Evolutionary conservation across 1,140 invertebrate species (phyloP).

Genomic region (Psix sp.): DNA sequence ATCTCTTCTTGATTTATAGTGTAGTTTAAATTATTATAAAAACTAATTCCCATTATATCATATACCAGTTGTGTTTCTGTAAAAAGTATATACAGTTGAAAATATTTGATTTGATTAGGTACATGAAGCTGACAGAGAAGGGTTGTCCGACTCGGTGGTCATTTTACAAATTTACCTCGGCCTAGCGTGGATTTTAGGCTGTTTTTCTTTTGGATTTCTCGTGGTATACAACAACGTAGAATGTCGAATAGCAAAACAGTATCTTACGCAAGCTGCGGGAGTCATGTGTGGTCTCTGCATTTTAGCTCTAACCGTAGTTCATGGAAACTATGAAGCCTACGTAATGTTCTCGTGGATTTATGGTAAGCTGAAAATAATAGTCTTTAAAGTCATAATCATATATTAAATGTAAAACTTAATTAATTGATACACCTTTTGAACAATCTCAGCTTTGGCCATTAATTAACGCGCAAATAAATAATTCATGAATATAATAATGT

Average conservation of each 20-base stretch:
- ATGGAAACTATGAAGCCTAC: slow-evolving; percentile 86
- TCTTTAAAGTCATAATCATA: not conserved
- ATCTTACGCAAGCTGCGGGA: slow-evolving; percentile 86
- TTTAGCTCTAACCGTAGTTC: slow-evolving; percentile 88
- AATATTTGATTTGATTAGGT: slow-evolving; percentile 77
- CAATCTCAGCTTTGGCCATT: too few relatives aligned
- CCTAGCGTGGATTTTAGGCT: slow-evolving; percentile 88
- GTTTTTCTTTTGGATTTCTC: slow-evolving; percentile 87
- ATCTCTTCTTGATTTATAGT: too few relatives aligned
- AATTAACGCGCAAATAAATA: too few relatives aligned
- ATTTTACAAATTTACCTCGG: slow-evolving; percentile 88
- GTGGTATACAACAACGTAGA: slow-evolving; percentile 89
- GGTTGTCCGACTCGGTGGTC: slow-evolving; percentile 82
- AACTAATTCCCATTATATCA: too few relatives aligned
- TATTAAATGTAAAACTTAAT: too few relatives aligned
- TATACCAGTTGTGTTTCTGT: too few relatives aligned
- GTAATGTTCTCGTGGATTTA: slow-evolving; percentile 91
- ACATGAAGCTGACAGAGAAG: slow-evolving; percentile 86
- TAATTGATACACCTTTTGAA: too few relatives aligned
- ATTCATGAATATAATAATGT: too few relatives aligned
- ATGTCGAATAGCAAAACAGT: slow-evolving; percentile 90
- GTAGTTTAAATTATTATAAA: too few relatives aligned
- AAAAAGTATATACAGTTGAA: too few relatives aligned
- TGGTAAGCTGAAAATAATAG: slow-evolving; percentile 70
- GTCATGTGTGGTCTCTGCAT: slow-evolving; percentile 89